Percentiles rank a stretch among this genome's conserved stretches.
These are phyloP conservation scores for Brachyrhaphis roseni DNA, from an alignment of 2,797 vertebrate genomes.

Conservation along the genomic window DNA sequence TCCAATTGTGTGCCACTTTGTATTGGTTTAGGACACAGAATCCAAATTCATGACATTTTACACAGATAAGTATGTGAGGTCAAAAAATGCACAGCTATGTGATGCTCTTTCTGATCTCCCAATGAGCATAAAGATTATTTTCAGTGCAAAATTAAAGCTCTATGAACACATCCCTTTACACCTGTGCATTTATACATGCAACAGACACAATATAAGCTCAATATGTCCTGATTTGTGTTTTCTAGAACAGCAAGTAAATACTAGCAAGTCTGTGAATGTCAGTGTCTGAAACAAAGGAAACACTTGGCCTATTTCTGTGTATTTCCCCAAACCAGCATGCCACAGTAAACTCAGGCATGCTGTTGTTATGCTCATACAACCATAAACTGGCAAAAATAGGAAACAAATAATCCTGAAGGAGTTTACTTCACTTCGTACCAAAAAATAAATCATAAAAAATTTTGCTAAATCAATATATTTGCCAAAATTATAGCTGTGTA, in stretches of 20 bases:
- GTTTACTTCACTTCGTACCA: not conserved
- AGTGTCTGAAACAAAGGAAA: constrained; percentile 14
- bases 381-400: not conserved
- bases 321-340: constrained; percentile 10
- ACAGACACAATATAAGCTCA: not conserved
- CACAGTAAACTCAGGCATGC: not conserved
- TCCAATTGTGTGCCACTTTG: not conserved
- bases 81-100: not conserved
- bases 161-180: constrained; percentile 8
- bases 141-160: not conserved
- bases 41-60: not conserved
- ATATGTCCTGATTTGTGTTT: not conserved
- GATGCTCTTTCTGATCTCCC: not conserved
- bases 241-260: constrained; percentile 13
- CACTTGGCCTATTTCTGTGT: not conserved
- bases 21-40: not conserved
- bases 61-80: not conserved
- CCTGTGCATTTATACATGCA: not conserved
- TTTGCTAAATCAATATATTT: not conserved
- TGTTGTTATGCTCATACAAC: not conserved
- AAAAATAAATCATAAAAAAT: not conserved
- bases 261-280: constrained; percentile 18
- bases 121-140: not conserved
- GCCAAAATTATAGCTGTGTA: not conserved
- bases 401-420: not conserved